phyloP scores from a whole-genome alignment of 2,113 vertebrate genomes.

The Odocoileus hemionus region DNA sequence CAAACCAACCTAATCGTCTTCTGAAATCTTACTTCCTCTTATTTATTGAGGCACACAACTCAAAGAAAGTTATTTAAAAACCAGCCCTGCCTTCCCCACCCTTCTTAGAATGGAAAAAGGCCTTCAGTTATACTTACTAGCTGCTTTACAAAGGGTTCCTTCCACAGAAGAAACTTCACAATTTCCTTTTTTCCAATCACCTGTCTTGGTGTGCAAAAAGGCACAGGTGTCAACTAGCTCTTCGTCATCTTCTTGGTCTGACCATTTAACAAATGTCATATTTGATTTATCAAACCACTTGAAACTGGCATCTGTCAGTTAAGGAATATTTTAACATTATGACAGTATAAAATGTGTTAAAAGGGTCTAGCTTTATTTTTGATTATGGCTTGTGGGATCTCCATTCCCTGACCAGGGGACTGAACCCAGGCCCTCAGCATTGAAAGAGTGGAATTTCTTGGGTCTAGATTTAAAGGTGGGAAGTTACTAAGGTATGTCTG shows the following conservation, averaged over 20 bases:
- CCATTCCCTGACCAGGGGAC: background rate
- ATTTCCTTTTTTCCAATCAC: conserved; percentile 86
- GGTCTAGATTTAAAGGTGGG: background rate
- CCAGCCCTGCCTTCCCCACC: background rate
- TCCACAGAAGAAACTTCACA: conserved; percentile 81
- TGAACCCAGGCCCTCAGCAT: background rate
- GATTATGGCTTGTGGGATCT: background rate
- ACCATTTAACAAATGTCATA: conserved; percentile 86
- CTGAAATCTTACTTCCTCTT: background rate
- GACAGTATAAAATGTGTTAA: background rate
- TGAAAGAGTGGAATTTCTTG: background rate
- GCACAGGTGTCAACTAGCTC: conserved; percentile 84
- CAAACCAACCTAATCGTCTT: background rate
- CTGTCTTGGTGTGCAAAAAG: conserved; percentile 81
- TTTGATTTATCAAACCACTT: conserved; percentile 83
- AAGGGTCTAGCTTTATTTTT: background rate
- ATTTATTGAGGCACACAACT: background rate
- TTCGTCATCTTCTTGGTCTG: conserved; percentile 51
- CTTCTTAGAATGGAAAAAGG: background rate
- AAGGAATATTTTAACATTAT: conserved; percentile 43
- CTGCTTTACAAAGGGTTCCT: conserved; percentile 85
- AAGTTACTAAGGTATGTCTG: background rate
- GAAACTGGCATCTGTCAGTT: conserved; percentile 81
- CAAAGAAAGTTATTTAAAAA: conserved; percentile 4
- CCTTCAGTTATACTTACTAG: conserved; percentile 80